Evolutionary conservation across 2,113 vertebrate species (phyloP).

Genomic region (Heteronetta atricapilla): DNA sequence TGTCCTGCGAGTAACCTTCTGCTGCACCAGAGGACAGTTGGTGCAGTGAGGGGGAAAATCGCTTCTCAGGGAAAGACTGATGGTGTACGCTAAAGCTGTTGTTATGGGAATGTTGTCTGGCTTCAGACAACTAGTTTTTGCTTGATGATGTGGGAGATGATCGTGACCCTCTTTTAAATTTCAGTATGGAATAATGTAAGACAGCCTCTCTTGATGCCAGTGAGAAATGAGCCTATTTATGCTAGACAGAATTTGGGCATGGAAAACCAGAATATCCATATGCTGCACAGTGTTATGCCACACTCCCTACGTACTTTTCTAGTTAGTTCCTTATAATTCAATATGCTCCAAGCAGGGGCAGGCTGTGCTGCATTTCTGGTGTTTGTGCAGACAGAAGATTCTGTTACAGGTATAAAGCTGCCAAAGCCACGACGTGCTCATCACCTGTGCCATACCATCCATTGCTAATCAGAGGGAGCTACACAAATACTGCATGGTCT

Average conservation of each 20-base stretch:
- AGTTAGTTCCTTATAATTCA: not conserved
- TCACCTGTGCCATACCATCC: not conserved
- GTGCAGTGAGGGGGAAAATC: not conserved
- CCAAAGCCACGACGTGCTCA: not conserved
- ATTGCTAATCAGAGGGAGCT: not conserved
- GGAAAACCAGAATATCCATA: constrained; percentile 17
- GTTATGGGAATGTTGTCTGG: not conserved
- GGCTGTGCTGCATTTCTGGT: not conserved
- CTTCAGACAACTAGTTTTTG: not conserved
- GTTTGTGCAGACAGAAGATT: constrained; percentile 11
- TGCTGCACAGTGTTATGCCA: not conserved
- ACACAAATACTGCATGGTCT: not conserved
- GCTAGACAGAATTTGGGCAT: constrained; percentile 20
- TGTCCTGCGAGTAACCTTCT: not conserved
- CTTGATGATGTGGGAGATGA: not conserved
- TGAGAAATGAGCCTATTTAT: constrained; percentile 30
- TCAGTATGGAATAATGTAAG: not conserved
- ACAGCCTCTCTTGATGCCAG: not conserved
- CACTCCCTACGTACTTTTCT: not conserved
- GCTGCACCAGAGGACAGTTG: not conserved
- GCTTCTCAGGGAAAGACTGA: not conserved
- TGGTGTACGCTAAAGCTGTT: not conserved
- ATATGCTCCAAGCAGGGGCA: not conserved
- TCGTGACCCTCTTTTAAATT: constrained; percentile 2
- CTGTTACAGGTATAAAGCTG: constrained; percentile 1